These are phyloP conservation scores for Odocoileus virginianus DNA, from an alignment of 2,113 vertebrate species.

Conservation along the genomic window DNA sequence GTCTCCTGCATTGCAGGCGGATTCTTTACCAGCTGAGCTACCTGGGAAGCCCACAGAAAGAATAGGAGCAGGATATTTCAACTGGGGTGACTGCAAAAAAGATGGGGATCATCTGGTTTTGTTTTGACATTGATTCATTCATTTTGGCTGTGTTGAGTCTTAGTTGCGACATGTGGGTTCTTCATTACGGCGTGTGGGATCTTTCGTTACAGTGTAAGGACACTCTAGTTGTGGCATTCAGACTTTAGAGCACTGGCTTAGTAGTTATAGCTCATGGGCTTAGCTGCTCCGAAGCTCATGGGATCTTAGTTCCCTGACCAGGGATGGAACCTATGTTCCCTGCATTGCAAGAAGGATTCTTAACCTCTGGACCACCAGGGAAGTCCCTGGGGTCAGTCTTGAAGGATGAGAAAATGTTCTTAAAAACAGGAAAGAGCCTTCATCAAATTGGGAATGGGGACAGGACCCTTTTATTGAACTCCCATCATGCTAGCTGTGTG, in stretches of 20 bases:
- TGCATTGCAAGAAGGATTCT: not conserved
- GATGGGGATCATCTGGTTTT: not conserved
- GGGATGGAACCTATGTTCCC: not conserved
- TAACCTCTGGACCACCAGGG: not conserved
- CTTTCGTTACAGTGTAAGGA: accelerated
- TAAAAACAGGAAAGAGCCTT: not conserved
- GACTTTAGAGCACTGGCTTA: not conserved
- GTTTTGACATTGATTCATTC: not conserved
- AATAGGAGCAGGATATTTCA: not conserved
- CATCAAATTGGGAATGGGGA: not conserved
- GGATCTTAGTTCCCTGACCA: not conserved
- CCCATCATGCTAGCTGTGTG: not conserved
- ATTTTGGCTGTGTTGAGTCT: not conserved
- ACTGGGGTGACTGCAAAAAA: not conserved
- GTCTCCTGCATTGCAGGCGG: not conserved
- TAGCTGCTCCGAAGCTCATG: not conserved
- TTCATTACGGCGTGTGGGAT: not conserved
- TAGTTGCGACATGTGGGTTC: not conserved
- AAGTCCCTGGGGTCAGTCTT: not conserved
- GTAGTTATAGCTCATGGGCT: not conserved
- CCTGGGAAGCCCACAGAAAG: not conserved
- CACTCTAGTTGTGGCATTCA: not conserved
- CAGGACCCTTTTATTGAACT: not conserved
- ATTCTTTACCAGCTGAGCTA: not conserved
- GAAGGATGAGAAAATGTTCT: not conserved